Evolutionary conservation across 2,113 vertebrate genomes (phyloP).

Genomic region (Oxyruncus cristatus): DNA sequence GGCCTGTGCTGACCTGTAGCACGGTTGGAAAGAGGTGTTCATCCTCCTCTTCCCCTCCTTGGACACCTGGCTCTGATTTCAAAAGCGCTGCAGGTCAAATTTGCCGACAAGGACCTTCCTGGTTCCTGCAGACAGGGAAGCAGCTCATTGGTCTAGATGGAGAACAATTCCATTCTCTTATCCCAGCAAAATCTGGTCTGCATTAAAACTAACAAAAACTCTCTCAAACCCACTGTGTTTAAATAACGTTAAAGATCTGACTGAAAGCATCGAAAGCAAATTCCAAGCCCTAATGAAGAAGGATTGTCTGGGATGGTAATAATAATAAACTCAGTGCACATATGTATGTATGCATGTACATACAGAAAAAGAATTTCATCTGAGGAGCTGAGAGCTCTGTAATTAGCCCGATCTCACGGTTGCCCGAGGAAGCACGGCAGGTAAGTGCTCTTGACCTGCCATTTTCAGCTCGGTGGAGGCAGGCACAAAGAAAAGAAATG

Average conservation of each 20-base stretch:
- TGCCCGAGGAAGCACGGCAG: neutral
- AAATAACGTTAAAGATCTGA: constrained; percentile 54
- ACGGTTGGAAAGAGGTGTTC: neutral
- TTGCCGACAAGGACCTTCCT: neutral
- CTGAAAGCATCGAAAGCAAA: constrained; percentile 37
- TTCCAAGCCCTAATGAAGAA: constrained; percentile 61
- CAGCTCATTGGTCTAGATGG: neutral
- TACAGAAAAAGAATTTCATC: neutral
- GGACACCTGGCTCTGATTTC: neutral
- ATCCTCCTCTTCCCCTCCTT: no score
- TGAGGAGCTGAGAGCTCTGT: neutral
- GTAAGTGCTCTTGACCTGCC: neutral
- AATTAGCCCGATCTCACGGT: neutral
- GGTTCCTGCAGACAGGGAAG: neutral
- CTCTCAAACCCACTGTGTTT: constrained; percentile 33
- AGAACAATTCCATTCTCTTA: neutral
- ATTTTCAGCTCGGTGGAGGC: neutral
- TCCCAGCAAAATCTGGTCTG: constrained; percentile 50
- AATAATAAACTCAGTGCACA: constrained; percentile 29
- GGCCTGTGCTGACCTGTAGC: accelerated
- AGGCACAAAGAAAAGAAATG: neutral
- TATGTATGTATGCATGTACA: neutral
- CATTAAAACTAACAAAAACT: constrained; percentile 54
- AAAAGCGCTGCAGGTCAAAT: neutral
- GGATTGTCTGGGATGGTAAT: constrained; percentile 51